Evolutionary conservation across 2,113 vertebrate species (phyloP), one percentile per base, ranked within the genome.

Genomic region (Tragelaphus imberbis): DNA sequence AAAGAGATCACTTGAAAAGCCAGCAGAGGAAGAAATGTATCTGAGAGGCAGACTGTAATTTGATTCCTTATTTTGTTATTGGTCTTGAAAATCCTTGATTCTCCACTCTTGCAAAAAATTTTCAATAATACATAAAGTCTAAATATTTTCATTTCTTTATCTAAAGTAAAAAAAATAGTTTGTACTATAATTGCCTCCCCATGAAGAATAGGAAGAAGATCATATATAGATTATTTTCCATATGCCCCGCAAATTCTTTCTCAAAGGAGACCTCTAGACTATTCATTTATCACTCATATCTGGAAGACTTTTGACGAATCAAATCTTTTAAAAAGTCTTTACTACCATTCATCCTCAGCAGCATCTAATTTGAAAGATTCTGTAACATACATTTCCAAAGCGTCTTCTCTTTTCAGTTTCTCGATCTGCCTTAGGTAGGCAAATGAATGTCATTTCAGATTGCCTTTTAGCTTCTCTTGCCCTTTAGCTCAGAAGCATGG

Each of bases 31-130:
- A 95, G 86, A 97, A 95, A 95, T 59, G 21, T 88, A 94, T 97
- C 96, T 96, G 96, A 89, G 56, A 95, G 40, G 40, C 95, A 97
- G 56, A 88, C 14, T 91, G 61, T 96, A 89, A 98, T 97, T 55
- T 94, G 93, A 97, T 55, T 95, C 97, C 79, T 94, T 97, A 81
- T 97, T 94, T 97, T 97, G 51, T 94, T 91, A 47, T 94, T 97
- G 63, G 21, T 84, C 63, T 93, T 97, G 33, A 96, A 97, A 97
- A 97, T 55, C 65, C 56, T 94, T 96, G 89, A 71, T 94, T 94
- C 25, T 56, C 36, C 25, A 89, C 15, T 89, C 55, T 94, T 71
- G 58, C 44, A 91, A 95, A 96, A 19, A 97, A 79, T 84, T 80
- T 63, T 89, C 40, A 95, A 65, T 87, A 77, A 56, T 30, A 65